These are phyloP conservation scores for Cotesia chilonis DNA, from an alignment of 1,140 invertebrate genomes.

Conservation along the genomic window DNA sequence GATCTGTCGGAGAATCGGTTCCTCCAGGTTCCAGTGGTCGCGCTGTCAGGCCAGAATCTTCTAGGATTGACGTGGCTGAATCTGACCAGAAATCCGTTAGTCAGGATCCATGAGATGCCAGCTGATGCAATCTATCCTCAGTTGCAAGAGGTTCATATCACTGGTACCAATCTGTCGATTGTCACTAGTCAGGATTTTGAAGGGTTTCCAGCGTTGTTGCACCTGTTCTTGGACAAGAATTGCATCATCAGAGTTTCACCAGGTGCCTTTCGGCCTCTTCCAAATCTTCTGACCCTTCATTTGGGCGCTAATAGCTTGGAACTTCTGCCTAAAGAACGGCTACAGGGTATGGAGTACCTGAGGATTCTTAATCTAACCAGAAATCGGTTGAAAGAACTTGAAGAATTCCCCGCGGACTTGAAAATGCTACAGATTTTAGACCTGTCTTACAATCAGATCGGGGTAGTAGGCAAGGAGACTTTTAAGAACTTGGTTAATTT, in stretches of 20 bases:
- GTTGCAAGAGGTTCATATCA: slow-evolving; percentile 82
- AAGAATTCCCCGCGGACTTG: slow-evolving; percentile 83
- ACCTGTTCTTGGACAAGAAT: slow-evolving; percentile 79
- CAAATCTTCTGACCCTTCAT: slow-evolving; percentile 81
- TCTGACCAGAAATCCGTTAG: slow-evolving; percentile 82
- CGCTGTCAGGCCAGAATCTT: slow-evolving; percentile 78
- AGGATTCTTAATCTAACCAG: slow-evolving; percentile 82
- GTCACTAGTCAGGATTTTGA: slow-evolving; percentile 89
- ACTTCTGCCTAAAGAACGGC: slow-evolving; percentile 82
- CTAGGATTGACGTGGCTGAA: slow-evolving; percentile 79
- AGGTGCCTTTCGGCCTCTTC: slow-evolving; percentile 81
- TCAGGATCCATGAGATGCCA: slow-evolving; percentile 74
- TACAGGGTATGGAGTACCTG: slow-evolving; percentile 79
- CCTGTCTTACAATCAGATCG: slow-evolving; percentile 84
- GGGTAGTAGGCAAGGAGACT: slow-evolving; percentile 76
- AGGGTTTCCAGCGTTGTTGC: slow-evolving; percentile 81
- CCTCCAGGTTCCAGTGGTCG: slow-evolving; percentile 80
- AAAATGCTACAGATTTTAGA: slow-evolving; percentile 81
- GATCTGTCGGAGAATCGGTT: slow-evolving; percentile 85
- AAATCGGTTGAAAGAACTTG: slow-evolving; percentile 82
- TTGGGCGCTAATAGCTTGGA: slow-evolving; percentile 86
- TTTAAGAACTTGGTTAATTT: slow-evolving; percentile 80
- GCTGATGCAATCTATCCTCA: slow-evolving; percentile 73
- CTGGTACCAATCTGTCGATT: slow-evolving; percentile 83
- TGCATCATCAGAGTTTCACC: slow-evolving; percentile 83